phyloP scores from a whole-genome alignment of 1,140 invertebrate genomes.

The Babylonia areolata region DNA sequence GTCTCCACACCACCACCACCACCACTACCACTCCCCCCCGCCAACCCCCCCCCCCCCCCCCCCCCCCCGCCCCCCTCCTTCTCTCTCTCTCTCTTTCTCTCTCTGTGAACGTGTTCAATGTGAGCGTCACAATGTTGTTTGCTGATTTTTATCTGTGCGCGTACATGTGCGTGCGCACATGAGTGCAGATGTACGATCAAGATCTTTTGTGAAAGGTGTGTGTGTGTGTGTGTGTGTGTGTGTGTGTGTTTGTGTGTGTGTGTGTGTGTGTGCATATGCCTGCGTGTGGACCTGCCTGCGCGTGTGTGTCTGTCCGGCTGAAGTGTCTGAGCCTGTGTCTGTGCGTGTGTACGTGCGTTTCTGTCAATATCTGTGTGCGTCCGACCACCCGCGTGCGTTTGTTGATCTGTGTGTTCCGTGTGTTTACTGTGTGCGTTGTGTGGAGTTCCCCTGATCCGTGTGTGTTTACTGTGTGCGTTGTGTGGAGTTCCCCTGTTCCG shows the following conservation, averaged over 20 bases:
- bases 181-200: background rate
- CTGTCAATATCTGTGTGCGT: background rate
- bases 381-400: too few species aligned
- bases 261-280: background rate
- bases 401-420: background rate
- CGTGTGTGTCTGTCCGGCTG: background rate
- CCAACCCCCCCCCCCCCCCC: background rate
- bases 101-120: too few species aligned
- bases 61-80: background rate
- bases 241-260: background rate
- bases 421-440: background rate
- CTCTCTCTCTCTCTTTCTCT: conserved; percentile 15
- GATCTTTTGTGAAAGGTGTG: too few species aligned
- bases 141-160: background rate
- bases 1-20: too few species aligned
- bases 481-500: background rate
- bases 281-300: background rate
- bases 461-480: background rate
- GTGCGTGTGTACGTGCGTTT: background rate
- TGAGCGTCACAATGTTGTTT: background rate
- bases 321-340: background rate
- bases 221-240: background rate
- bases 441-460: background rate
- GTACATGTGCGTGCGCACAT: background rate
- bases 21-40: background rate